Base-by-base conservation (phyloP, 2,113 vertebrate species). In the Phyllostomus hastatus region DNA sequence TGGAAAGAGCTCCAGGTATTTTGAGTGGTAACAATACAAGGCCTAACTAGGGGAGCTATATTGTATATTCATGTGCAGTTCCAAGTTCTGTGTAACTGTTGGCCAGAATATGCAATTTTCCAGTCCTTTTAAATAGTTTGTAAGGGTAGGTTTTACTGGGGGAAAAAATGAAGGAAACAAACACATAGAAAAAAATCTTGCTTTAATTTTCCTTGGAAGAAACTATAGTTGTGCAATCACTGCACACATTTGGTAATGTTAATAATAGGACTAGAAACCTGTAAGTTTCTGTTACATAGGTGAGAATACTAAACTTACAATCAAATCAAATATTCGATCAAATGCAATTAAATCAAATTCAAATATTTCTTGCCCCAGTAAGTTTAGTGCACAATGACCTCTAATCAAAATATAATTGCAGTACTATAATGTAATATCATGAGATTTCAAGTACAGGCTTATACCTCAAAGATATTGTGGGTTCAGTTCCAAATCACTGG, bases 71-170 rank as follows among this genome's bases (percentile, higher is more conserved):
- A 26, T 1, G 57, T 61, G 7, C 31, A 33, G 2, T 92, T 84
- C 38, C 52, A 93, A 48, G n/a, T 64, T 61, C 22, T 48, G 41
- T 14, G 26, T 72, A 48, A 81, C 76, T 87, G 6, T 64, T 90
- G 54, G 17, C 10, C 38, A 90, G 41, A 94, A 73, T 33, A 90
- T 17, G 43, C 90, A 19, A 48, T 38, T 94, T 85, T 91, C 59
- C 48, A 79, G n/a, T 38, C 43, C 35, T 88, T 78, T 95, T 43
- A 33, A 73, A 80, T 61, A 2, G 10, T 75, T 61, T 95, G 9
- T 90, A 92, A 70, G 57, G 46, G 26, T 97, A 57, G 19, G 14
- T 69, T 90, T 97, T 91, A 90, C 81, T 19, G 26, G 11, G 31
- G 41, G 80, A 83, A 69, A 64, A 2, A 20, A 72, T 9, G 0